phyloP scores from a whole-genome alignment of 2,797 vertebrate genomes.

The Arnoldichthys spilopterus region DNA sequence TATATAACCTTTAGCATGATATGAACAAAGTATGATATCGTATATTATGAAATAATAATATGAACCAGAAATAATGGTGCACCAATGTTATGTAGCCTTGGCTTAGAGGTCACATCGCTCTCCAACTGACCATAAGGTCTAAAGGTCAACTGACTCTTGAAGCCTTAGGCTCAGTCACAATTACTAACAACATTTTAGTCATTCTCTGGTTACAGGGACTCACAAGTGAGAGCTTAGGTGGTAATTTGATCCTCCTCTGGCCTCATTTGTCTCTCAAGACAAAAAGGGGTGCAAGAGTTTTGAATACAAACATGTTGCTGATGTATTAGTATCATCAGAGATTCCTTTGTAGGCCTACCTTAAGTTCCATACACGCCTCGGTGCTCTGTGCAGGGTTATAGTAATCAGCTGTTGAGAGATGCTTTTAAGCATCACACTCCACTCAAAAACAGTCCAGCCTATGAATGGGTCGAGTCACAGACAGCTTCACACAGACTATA shows the following conservation, averaged over 20 bases:
- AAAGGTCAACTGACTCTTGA: slow-evolving; percentile 36
- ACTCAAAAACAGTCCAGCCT: slow-evolving; percentile 39
- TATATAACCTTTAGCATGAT: slow-evolving; percentile 1
- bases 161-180: slow-evolving; percentile 20
- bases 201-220: slow-evolving; percentile 9
- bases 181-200: slow-evolving; percentile 39
- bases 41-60: slow-evolving; percentile 1
- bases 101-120: slow-evolving; percentile 1
- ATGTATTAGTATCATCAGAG: slow-evolving; percentile 36
- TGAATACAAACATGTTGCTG: slow-evolving; percentile 73
- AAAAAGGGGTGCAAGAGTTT: slow-evolving; percentile 62
- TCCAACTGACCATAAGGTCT: slow-evolving; percentile 8
- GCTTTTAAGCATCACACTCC: slow-evolving; percentile 45
- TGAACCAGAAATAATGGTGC: neutral
- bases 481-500: slow-evolving; percentile 61
- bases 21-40: neutral
- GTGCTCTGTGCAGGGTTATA: slow-evolving; percentile 14
- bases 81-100: neutral
- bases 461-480: slow-evolving; percentile 49
- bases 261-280: slow-evolving; percentile 31
- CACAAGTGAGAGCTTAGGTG: slow-evolving; percentile 19
- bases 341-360: slow-evolving; percentile 29
- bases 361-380: slow-evolving; percentile 35
- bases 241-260: slow-evolving; percentile 33
- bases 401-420: slow-evolving; percentile 50